These are phyloP conservation scores for Nibea coibor DNA, from an alignment of 2,113 vertebrate genomes.

Conservation along the genomic window DNA sequence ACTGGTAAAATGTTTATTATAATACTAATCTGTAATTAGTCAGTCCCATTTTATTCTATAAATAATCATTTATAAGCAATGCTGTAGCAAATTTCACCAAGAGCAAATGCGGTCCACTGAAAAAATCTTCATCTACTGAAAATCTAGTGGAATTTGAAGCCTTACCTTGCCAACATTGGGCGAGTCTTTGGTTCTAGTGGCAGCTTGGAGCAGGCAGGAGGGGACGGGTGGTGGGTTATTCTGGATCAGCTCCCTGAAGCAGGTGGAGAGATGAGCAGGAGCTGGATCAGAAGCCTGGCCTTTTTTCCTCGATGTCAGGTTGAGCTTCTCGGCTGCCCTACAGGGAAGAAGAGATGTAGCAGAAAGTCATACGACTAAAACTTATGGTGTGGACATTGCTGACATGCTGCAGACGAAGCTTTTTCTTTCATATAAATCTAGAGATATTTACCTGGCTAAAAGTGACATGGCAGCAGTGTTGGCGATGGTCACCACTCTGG, in stretches of 20 bases:
- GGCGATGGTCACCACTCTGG: conserved; percentile 76
- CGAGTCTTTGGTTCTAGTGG: conserved; percentile 91
- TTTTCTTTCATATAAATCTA: background rate
- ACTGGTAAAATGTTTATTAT: background rate
- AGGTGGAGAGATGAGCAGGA: conserved; percentile 87
- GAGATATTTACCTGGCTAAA: conserved; percentile 68
- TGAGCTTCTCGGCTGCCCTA: conserved; percentile 95
- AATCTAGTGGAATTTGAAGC: conserved; percentile 28
- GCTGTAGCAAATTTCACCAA: background rate
- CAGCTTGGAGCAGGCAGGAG: conserved; percentile 90
- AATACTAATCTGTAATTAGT: background rate
- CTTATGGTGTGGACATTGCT: background rate
- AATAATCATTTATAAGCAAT: too few relatives aligned
- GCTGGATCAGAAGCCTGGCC: conserved; percentile 88
- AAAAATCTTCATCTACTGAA: background rate
- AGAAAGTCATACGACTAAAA: conserved; percentile 1
- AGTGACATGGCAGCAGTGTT: conserved; percentile 80
- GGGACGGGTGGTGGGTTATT: conserved; percentile 89
- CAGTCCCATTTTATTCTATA: too few relatives aligned
- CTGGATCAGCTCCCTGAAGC: conserved; percentile 91
- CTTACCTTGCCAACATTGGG: conserved; percentile 92
- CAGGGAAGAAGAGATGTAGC: conserved; percentile 17
- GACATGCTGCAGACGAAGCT: background rate
- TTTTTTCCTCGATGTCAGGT: conserved; percentile 92
- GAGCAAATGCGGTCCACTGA: background rate